Evolutionary conservation across 2,113 vertebrate genomes (phyloP).

Genomic region (Sebastes schlegelii): DNA sequence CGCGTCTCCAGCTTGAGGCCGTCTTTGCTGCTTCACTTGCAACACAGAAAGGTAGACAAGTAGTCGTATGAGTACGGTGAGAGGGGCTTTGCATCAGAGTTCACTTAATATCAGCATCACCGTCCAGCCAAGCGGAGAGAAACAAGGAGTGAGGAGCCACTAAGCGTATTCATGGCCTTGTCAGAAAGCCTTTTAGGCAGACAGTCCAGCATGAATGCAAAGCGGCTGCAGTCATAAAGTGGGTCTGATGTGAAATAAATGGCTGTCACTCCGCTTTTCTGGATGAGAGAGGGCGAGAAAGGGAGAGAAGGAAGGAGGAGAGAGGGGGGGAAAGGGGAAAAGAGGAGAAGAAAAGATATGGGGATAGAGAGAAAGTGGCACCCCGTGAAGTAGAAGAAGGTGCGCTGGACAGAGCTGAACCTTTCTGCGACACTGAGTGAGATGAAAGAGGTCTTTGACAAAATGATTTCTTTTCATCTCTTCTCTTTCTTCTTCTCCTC

Average conservation of each 20-base stretch:
- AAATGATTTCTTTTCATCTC: slow-evolving; percentile 67
- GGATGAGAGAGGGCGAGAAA: slow-evolving; percentile 40
- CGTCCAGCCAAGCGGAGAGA: slow-evolving; percentile 71
- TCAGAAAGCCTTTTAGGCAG: slow-evolving; percentile 78
- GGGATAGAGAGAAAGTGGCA: slow-evolving; percentile 61
- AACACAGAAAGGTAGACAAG: slow-evolving; percentile 41
- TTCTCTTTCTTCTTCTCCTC: slow-evolving; percentile 12
- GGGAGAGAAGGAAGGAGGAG: not conserved
- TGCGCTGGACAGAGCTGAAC: slow-evolving; percentile 29
- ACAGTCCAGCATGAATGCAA: slow-evolving; percentile 71
- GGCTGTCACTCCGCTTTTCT: slow-evolving; percentile 67
- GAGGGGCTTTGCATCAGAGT: slow-evolving; percentile 60
- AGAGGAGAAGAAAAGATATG: slow-evolving; percentile 17
- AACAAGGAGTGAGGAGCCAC: slow-evolving; percentile 66
- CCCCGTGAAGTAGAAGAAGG: slow-evolving; percentile 63
- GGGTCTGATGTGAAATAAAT: slow-evolving; percentile 80
- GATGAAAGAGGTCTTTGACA: slow-evolving; percentile 70
- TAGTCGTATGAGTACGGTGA: slow-evolving; percentile 32
- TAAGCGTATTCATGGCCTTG: slow-evolving; percentile 80
- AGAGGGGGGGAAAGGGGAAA: not conserved
- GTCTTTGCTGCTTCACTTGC: slow-evolving; percentile 29
- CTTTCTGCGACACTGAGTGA: slow-evolving; percentile 55
- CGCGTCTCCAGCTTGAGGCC: not conserved
- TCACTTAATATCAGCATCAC: slow-evolving; percentile 74
- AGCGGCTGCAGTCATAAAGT: slow-evolving; percentile 74